phyloP scores from a whole-genome alignment of 2,113 vertebrate genomes.

The Halichoerus grypus region DNA sequence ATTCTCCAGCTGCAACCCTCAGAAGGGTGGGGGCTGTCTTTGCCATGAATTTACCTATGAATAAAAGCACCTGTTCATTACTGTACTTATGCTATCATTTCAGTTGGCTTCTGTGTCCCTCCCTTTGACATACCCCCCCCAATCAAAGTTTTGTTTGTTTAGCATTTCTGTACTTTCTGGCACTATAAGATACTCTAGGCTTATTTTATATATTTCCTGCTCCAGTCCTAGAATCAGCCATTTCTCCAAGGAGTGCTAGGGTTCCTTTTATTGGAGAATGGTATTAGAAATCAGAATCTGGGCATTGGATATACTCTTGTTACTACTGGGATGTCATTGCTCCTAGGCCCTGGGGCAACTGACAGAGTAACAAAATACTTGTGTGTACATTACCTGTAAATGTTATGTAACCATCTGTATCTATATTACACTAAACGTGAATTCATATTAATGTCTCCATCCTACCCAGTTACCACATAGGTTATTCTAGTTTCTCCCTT shows the following conservation, averaged over 20 bases:
- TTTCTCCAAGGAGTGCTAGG: background rate
- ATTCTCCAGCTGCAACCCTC: background rate
- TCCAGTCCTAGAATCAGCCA: background rate
- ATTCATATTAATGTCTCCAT: background rate
- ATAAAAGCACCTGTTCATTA: background rate
- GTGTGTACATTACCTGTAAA: background rate
- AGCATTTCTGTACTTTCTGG: background rate
- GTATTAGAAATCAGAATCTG: background rate
- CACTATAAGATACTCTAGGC: background rate
- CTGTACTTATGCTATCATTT: background rate
- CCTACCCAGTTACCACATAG: background rate
- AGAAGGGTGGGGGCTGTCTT: background rate
- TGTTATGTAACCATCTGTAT: background rate
- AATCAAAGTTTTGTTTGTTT: background rate
- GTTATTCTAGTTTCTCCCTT: background rate
- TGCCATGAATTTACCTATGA: background rate
- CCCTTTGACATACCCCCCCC: background rate
- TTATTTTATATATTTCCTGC: background rate
- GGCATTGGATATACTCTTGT: background rate
- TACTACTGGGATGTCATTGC: background rate
- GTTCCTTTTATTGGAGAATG: background rate
- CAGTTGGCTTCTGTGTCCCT: background rate
- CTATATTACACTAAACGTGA: background rate
- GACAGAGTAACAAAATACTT: background rate
- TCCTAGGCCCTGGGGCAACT: background rate